Evolutionary conservation across 2,113 vertebrate species (phyloP), one percentile per base, ranked within the genome.

Genomic region (Narcine bancroftii): DNA sequence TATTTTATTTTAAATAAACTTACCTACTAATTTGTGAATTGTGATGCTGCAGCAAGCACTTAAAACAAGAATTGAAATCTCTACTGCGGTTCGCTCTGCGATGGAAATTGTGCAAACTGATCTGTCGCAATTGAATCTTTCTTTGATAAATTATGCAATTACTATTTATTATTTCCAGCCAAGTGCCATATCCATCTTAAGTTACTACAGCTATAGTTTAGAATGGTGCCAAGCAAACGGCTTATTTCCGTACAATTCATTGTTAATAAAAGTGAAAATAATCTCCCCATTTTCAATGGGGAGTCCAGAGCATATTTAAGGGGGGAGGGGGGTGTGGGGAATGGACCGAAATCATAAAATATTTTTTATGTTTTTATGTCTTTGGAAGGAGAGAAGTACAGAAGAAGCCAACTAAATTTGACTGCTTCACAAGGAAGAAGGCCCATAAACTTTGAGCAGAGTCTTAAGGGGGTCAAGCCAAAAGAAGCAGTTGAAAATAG

Each of bases 91-190:
- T 69, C 60, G n/a, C 53, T 21, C 33, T 87, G 81, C 36, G 81
- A 36, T 87, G 53, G 81, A 87, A 87, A 63, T 87, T 60, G 11
- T 87, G 81, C 53, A 87, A 83, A 36, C 81, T 36, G 81, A 85
- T 85, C n/a, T 87, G 81, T 63, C 36, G 81, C 19, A 60, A 87
- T 60, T 36, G 81, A 87, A 87, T 0, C 81, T 21, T 87, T 87
- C 17, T 56, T 33, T 56, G 53, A 87, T 60, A 87, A 87, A 87
- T 87, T 87, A 87, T 87, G 53, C 50, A 87, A 87, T 87, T 87
- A 87, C 81, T 6, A 36, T 39, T 87, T 36, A 87, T 63, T 87
- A 87, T 63, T 60, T 87, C 15, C 15, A 87, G 33, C 17, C 81
- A 63, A 17, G 50, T 85, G 79, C 50, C 79, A n/a, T 47, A 56